Conservation (phyloP, 2,797 vertebrate species). For the Poeciliopsis presidionis region DNA sequence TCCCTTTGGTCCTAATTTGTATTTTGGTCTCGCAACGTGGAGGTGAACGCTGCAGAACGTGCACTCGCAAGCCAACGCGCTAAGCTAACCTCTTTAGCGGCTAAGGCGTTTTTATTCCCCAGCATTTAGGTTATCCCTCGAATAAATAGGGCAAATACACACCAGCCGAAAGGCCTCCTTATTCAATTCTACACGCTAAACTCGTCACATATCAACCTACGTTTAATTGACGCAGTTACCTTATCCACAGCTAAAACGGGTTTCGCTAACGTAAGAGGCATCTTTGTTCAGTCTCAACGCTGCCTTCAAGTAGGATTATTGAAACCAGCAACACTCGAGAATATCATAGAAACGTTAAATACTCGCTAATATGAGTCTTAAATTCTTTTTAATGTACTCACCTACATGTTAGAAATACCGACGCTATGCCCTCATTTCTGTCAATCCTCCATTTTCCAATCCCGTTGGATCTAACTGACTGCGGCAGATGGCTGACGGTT, state of each 20-base stretch:
- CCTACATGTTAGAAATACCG: constrained; percentile 55
- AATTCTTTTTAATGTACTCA: constrained; percentile 45
- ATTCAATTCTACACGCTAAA: fast-evolving
- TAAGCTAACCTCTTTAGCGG: constrained; percentile 41
- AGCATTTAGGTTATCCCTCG: neutral
- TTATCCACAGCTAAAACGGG: neutral
- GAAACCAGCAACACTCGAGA: neutral
- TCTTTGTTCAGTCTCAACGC: constrained; percentile 19
- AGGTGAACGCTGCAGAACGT: constrained; percentile 18
- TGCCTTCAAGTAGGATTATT: neutral
- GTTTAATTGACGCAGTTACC: neutral
- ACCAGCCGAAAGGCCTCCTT: fast-evolving
- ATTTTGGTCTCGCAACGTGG: neutral
- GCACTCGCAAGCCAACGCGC: constrained; percentile 23
- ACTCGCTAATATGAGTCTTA: no score
- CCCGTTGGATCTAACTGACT: constrained; percentile 74
- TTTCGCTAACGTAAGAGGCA: constrained; percentile 25
- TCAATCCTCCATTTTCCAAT: constrained; percentile 85
- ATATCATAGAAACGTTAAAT: neutral
- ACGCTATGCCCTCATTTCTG: constrained; percentile 61
- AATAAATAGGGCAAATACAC: neutral
- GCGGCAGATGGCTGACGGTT: constrained; percentile 79
- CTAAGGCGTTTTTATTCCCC: constrained; percentile 8
- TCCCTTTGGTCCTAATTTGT: neutral
- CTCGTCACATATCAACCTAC: neutral